A percentile compares a stretch with the other conserved stretches of the same genome.
Conservation (phyloP, 2,797 vertebrate genomes). For the Mionectes olivaceus region DNA sequence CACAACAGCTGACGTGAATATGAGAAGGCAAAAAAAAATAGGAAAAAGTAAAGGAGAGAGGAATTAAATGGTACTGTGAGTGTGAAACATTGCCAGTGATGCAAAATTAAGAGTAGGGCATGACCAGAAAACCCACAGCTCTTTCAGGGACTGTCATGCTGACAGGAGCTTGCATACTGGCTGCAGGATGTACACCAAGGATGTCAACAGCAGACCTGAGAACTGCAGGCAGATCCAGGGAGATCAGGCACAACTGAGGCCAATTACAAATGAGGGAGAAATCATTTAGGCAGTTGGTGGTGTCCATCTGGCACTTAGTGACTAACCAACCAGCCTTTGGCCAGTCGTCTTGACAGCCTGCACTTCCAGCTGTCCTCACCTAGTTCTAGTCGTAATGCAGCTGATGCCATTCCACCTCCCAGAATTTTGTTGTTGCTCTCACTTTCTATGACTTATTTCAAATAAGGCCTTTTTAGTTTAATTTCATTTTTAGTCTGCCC, state of each 20-base stretch:
- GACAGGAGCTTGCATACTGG: accelerated
- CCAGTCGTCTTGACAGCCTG: neutral
- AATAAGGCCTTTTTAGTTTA: neutral
- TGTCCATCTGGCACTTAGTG: neutral
- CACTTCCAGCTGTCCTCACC: neutral
- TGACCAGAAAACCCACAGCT: neutral
- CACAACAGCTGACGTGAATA: neutral
- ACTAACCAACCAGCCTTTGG: neutral
- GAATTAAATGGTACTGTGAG: neutral
- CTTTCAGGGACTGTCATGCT: accelerated
- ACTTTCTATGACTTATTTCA: neutral
- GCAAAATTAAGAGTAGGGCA: neutral
- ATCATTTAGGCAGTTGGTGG: constrained; percentile 4
- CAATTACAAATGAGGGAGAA: constrained; percentile 23
- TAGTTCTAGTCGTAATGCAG: neutral
- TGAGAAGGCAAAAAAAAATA: neutral
- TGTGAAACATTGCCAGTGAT: neutral
- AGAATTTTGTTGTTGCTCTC: neutral
- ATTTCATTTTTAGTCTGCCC: neutral
- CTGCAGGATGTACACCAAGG: neutral
- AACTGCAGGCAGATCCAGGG: neutral
- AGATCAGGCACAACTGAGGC: neutral
- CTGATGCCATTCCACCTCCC: accelerated
- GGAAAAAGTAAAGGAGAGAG: neutral
- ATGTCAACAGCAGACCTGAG: neutral